Evolutionary conservation across 2,888 invertebrate genomes (phyloP), one percentile per base, ranked within the genome.

Genomic region (Drosophila nr. perissopoda): DNA sequence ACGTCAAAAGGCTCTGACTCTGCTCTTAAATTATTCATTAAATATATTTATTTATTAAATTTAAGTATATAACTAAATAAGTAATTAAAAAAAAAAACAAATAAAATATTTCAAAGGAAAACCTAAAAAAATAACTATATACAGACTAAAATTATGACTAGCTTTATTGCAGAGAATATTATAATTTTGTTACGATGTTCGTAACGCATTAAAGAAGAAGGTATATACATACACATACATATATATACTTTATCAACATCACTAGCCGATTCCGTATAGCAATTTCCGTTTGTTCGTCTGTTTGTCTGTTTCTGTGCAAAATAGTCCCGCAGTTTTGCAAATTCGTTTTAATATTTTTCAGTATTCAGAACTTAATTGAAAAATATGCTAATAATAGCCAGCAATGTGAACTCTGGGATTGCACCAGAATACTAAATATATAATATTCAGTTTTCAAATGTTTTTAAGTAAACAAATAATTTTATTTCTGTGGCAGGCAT

Each of bases 1-100:
- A 25, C 10, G 33, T 21, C 13, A 46, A 46, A 7, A 13, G 0
- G 2, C 13, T 1, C 7, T 56, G 10, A 2, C 13, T 27, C 0
- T 25, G 2, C 10, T 21, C 0, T 4, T 10, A 4, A 33, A 31
- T 5, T 10, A 16, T 10, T 21, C 4, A 36, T 6, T n/a, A 29
- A 34, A 58, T 53, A 5, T 59, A 58, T 40, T 42, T 64, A 76
- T 71, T 62, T 53, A 31, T 65, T 29, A 42, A 59, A 18, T 13
- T 42, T 53, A 57, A 62, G 46, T 11, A 11, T 33, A 33, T 18
- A 25, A 4, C 8, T 21, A 61, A 2, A 42, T 0, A n/a, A 1
- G 6, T 29, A 25, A 25, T 25, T 33, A 2, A 56, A 36, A 27
- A 18, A 48, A 52, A 52, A 5, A 21, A 18, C 1, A 18, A 21